Evolutionary conservation across 2,113 vertebrate species (phyloP).

Genomic region (Butorides virescens): DNA sequence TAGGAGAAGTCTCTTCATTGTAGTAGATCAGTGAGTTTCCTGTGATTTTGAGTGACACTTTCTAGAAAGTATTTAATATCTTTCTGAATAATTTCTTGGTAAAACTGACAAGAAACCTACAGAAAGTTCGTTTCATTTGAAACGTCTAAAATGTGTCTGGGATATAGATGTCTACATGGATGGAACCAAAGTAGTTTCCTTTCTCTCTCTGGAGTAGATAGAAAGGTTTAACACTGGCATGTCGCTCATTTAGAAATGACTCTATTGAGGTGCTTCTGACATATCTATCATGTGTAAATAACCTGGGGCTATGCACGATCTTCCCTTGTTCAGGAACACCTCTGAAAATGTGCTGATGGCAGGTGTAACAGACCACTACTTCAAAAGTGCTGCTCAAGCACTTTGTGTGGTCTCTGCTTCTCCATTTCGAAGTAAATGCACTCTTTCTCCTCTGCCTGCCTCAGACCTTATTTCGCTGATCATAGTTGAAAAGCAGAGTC

Average conservation of each 20-base stretch:
- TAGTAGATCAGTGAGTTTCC: not conserved
- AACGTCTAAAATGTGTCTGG: not conserved
- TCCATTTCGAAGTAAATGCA: not conserved
- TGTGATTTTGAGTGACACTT: not conserved
- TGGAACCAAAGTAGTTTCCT: not conserved
- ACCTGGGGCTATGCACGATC: not conserved
- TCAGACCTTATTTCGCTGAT: conserved; percentile 21
- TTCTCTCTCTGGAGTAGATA: not conserved
- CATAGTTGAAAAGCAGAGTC: not conserved
- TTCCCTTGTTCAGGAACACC: not conserved
- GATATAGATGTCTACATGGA: not conserved
- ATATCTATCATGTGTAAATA: not conserved
- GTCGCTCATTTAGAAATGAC: not conserved
- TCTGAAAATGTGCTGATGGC: conserved; percentile 32
- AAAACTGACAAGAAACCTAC: not conserved
- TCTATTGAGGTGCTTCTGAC: not conserved
- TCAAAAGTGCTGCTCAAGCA: conserved; percentile 18
- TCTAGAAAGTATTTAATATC: not conserved
- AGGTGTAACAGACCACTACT: not conserved
- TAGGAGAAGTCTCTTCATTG: not conserved
- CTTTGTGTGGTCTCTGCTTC: not conserved
- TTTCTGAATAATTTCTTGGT: conserved; percentile 10
- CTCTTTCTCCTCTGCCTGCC: not conserved
- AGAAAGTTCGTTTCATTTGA: not conserved
- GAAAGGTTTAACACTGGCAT: not conserved